These are phyloP conservation scores for Brachyistius frenatus DNA, from an alignment of 2,113 vertebrate genomes.

Conservation along the genomic window DNA sequence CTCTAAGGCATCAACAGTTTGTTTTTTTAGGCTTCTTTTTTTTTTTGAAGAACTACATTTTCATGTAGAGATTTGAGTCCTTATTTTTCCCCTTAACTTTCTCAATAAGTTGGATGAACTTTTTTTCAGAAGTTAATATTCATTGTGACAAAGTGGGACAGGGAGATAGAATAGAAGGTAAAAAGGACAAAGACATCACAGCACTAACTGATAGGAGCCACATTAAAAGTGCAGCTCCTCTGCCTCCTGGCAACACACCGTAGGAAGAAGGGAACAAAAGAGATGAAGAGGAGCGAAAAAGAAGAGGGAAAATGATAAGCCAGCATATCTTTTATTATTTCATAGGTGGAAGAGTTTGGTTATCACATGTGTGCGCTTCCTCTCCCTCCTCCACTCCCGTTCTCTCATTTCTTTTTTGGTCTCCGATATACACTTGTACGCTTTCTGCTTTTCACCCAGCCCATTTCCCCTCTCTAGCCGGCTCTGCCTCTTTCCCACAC, in stretches of 20 bases:
- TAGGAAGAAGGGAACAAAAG: constrained; percentile 65
- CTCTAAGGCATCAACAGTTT: neutral
- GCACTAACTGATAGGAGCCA: constrained; percentile 67
- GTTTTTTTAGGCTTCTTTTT: constrained; percentile 1
- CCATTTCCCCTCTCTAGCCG: constrained; percentile 14
- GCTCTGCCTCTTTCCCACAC: constrained; percentile 18
- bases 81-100: constrained; percentile 53
- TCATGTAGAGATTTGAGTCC: constrained; percentile 35
- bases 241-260: constrained; percentile 62
- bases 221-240: constrained; percentile 66
- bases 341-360: constrained; percentile 66
- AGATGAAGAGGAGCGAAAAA: constrained; percentile 44
- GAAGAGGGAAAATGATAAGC: constrained; percentile 63
- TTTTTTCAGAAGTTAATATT: constrained; percentile 68
- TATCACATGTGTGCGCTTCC: constrained; percentile 51
- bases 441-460: constrained; percentile 23
- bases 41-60: constrained; percentile 15
- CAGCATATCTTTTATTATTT: constrained; percentile 71
- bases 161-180: constrained; percentile 52
- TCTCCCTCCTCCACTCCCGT: constrained; percentile 7
- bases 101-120: constrained; percentile 60
- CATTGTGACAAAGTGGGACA: constrained; percentile 66
- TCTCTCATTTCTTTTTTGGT: constrained; percentile 25
- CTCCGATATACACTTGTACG: neutral
- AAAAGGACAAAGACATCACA: constrained; percentile 74